Percentiles rank a stretch among this genome's conserved stretches.
These are phyloP conservation scores for Etia nguti DNA, from an alignment of 2,113 vertebrate genomes.

Conservation along the genomic window DNA sequence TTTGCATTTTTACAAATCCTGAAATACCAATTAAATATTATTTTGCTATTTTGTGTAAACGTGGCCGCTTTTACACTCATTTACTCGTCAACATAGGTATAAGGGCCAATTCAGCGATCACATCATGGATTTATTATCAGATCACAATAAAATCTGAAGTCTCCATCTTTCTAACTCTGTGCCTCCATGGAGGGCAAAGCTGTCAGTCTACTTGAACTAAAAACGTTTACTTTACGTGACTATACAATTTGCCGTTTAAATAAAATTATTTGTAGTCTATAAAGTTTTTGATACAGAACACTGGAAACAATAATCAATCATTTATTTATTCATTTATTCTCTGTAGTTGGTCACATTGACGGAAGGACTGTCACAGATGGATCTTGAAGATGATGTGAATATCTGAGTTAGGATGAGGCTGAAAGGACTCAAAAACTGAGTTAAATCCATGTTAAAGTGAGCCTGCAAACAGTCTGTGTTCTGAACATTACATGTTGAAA, in stretches of 20 bases:
- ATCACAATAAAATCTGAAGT: background rate
- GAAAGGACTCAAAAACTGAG: background rate
- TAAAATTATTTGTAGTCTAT: background rate
- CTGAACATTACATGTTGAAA: background rate
- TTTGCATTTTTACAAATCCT: background rate
- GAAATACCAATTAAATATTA: background rate
- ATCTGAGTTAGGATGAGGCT: background rate
- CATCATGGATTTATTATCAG: background rate
- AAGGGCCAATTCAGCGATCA: no score
- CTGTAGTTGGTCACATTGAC: background rate
- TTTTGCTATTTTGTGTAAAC: background rate
- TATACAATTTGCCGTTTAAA: background rate
- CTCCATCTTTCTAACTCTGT: background rate
- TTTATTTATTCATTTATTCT: background rate
- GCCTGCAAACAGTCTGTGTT: background rate
- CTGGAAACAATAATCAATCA: background rate
- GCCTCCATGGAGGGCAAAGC: rapidly evolving
- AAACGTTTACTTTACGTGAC: background rate
- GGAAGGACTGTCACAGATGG: background rate
- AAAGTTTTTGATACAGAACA: background rate
- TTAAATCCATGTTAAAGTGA: background rate
- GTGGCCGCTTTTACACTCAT: background rate
- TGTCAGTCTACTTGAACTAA: background rate
- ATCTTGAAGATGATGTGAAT: background rate
- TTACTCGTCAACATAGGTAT: background rate